Evolutionary conservation across 1,140 invertebrate genomes (phyloP), one percentile per base, ranked within the genome.

Genomic region (Frieseomelitta varia): DNA sequence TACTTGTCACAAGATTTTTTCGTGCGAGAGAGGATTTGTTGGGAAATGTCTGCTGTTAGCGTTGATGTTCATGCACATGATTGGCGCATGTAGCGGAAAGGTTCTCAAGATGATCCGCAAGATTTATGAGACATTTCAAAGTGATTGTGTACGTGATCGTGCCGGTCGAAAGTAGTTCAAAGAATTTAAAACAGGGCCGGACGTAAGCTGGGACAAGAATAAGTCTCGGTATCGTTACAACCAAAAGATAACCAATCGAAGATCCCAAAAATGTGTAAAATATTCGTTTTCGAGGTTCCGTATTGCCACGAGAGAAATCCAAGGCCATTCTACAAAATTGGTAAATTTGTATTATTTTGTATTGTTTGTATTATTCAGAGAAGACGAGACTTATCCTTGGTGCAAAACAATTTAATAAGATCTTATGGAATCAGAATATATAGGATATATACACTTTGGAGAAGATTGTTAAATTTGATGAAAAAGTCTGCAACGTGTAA

Each of bases 121-220:
- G 58, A 61, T 61, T 61, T 61, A 61, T n/a, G 58, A 24, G 58
- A 61, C n/a, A 61, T 61, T n/a, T 61, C 24, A 61, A n/a, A 61
- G 58, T n/a, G 58, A 61, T 61, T n/a, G 58, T 61, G 58, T 61
- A 61, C 58, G 58, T 61, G 58, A 61, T n/a, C 58, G 58, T n/a
- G 14, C 58, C 14, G 24, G 58, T 12, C 58, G 24, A 61, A 61
- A 61, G 58, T 61, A 61, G 58, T n/a, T n/a, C 58, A 14, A n/a
- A 61, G 24, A 24, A 61, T 61, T 61, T 24, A 14, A 61, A 61
- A 61, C 3, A 24, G 10, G 24, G 58, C n/a, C 58, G 58, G n/a
- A 24, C 58, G 14, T 61, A 12, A 61, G 0, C 21, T 4, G 24
- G 24, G 24, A 24, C 14, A 14, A n/a, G 11, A n/a, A 61, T 30